Base-by-base conservation (phyloP, 2,113 vertebrate genomes). In the Austrofundulus limnaeus region DNA sequence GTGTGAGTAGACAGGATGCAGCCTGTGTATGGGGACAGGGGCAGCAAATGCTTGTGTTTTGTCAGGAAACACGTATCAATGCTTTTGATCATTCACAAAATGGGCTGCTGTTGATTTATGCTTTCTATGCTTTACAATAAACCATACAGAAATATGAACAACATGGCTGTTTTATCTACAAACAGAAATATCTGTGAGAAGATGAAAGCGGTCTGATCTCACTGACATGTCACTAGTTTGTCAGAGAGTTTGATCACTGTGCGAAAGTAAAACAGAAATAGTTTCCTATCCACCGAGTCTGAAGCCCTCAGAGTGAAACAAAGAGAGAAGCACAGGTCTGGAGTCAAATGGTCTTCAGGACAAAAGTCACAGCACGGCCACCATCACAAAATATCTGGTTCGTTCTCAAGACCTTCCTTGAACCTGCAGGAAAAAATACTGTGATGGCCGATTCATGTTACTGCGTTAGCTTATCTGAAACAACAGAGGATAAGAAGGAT, bases 1-100 rank as follows among this genome's bases (percentile, higher is more conserved):
- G 82, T 85, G 83, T 81, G 75, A 81, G 75, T 42, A 63, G 81
- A 89, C 38, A 34, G 67, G 66, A 80, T 57, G 42, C 81, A 83
- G 84, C 54, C 53, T 64, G 77, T 63, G 71, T 23, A 39, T 48
- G 39, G 39, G 23, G 65, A 54, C 28, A 28, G 43, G 5, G 41
- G 59, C 5, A 34, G 15, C 2, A 21, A 50, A 47, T 28, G 1
- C 28, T 23, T 46, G 17, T 39, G 45, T 71, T 84, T 78, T 19
- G 75, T 75, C 21, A 73, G 63, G 60, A 63, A 48, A 72, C 39
- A 28, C 15, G 17, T 31, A 47, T n/a, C 24, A 47, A 13, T 12
- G 1, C 2, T 34, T 17, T 23, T 24, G 31, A 53, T 50, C 20
- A 60, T 39, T 21, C 34, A 23, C 20, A 51, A 0, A 9, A 66